Base-by-base conservation (phyloP, 2,113 vertebrate genomes). In the Clarias gariepinus region DNA sequence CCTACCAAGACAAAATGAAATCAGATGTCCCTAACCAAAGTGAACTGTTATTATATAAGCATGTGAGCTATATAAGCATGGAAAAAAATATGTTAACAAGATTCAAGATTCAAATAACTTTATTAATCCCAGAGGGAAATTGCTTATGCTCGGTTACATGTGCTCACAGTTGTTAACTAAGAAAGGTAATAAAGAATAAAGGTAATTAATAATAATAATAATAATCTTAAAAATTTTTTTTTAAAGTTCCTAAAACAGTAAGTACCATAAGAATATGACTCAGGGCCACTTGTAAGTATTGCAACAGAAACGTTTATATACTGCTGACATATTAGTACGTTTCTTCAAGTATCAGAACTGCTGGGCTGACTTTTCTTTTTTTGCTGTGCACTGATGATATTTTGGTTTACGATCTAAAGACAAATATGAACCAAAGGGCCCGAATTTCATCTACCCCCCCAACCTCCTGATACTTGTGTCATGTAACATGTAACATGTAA, bases 21-120 rank as follows among this genome's bases (percentile, higher is more conserved):
- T 23, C 21, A 86, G 41, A 68, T 80, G 64, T 81, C 64, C 36
- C 19, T 41, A 36, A 25, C 64, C 81, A 82, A 82, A 53, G 8
- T 82, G 57, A 81, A 41, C 53, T 19, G 55, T 73, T 18, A 61
- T 61, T 15, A 21, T 78, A 28, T 52, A 33, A 71, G 73, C 23
- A 84, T 60, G 68, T 36, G 33, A 36, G 33, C 33, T 36, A 36
- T 36, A 36, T 36, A 36, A n/a, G n/a, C n/a, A n/a, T n/a, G n/a
- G n/a, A n/a, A n/a, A n/a, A n/a, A n/a, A n/a, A n/a, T n/a, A n/a
- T n/a, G n/a, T n/a, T n/a, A n/a, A n/a, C n/a, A n/a, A n/a, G n/a
- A n/a, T n/a, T n/a, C n/a, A n/a, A n/a, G n/a, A n/a, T n/a, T n/a
- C n/a, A n/a, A n/a, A n/a, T n/a, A n/a, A n/a, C n/a, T n/a, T n/a